Evolutionary conservation across 2,113 vertebrate species (phyloP).

Genomic region (Pterocles gutturalis): DNA sequence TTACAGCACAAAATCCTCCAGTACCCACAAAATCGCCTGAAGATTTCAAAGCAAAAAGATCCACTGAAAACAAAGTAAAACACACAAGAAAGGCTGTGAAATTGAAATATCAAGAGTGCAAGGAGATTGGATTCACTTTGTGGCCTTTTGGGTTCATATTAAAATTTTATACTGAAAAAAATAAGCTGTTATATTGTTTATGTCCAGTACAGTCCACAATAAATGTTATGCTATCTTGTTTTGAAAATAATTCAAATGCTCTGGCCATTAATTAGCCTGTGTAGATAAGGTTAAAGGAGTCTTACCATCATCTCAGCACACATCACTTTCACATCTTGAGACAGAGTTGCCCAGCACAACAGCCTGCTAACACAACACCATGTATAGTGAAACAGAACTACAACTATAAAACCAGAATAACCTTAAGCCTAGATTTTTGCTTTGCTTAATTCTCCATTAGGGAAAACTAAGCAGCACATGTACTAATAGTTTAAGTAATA

Average conservation of each 20-base stretch:
- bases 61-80: not conserved
- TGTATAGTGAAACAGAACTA: accelerated
- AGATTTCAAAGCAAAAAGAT: not conserved
- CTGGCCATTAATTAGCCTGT: accelerated
- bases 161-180: not conserved
- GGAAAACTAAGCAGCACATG: not conserved
- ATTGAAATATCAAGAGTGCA: not conserved
- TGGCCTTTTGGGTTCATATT: not conserved
- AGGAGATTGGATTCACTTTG: not conserved
- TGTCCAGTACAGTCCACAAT: not conserved
- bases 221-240: not conserved
- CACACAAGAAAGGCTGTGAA: not conserved
- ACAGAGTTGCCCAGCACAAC: accelerated
- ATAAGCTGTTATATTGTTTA: not conserved
- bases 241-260: not conserved
- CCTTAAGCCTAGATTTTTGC: not conserved
- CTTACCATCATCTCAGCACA: not conserved
- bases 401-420: not conserved
- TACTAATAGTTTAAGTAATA: not conserved
- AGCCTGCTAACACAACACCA: not conserved
- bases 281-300: not conserved
- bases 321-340: accelerated
- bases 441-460: not conserved
- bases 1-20: conserved; percentile 52
- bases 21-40: conserved; percentile 24